phyloP scores from a whole-genome alignment of 2,888 invertebrate species.

The Apocheima hispidaria region DNA sequence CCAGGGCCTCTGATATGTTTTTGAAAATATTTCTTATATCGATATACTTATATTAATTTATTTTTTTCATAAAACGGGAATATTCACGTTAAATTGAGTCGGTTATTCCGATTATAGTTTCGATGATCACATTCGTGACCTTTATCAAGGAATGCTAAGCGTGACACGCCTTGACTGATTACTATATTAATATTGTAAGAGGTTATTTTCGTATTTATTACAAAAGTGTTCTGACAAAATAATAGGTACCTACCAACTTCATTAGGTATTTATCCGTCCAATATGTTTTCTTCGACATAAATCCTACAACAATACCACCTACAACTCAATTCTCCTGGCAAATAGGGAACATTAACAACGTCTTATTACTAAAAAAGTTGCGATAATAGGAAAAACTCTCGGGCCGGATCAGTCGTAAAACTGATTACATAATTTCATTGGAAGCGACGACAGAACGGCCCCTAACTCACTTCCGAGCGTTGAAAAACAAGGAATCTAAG shows the following conservation, averaged over 20 bases:
- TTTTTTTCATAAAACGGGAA: too few species aligned
- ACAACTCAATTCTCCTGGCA: conserved; percentile 19
- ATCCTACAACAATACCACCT: conserved; percentile 1
- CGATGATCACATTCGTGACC: too few species aligned
- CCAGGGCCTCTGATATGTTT: too few species aligned
- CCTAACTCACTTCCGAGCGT: conserved; percentile 73
- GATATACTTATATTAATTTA: not conserved
- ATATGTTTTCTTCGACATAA: conserved; percentile 15
- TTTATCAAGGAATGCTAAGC: too few species aligned
- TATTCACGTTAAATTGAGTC: too few species aligned
- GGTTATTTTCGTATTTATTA: too few species aligned
- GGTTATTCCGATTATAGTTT: not conserved
- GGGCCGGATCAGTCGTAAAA: conserved; percentile 76
- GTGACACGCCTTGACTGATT: too few species aligned
- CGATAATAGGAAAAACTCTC: conserved; percentile 64
- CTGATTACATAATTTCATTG: conserved; percentile 82
- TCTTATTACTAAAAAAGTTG: conserved; percentile 57
- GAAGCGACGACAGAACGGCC: conserved; percentile 74
- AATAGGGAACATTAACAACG: conserved; percentile 37
- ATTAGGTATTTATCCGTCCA: conserved; percentile 5
- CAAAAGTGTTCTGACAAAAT: too few species aligned
- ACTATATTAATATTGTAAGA: too few species aligned
- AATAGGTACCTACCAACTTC: too few species aligned
- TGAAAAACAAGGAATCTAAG: conserved; percentile 77
- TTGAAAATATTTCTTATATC: conserved; percentile 1